Evolutionary conservation across 2,888 invertebrate genomes (phyloP).

Genomic region (Eremobia ochroleuca): DNA sequence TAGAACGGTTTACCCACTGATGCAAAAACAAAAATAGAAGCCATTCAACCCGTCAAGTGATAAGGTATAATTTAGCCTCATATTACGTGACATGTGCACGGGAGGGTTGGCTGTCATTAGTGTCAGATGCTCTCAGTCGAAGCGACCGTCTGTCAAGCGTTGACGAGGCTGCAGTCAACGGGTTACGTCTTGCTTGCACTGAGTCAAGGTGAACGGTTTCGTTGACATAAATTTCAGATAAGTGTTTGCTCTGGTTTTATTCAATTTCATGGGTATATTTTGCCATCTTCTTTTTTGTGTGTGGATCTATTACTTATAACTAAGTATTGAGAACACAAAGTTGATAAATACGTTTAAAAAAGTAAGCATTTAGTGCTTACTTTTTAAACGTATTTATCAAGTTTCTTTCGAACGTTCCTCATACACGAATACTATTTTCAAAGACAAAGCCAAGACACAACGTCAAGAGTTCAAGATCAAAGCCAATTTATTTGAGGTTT

Average conservation of each 20-base stretch:
- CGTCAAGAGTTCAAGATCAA: too few species aligned
- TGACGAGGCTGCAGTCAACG: conserved; percentile 61
- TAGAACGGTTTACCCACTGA: conserved; percentile 48
- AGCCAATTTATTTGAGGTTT: too few species aligned
- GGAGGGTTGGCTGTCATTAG: conserved; percentile 87
- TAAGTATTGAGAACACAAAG: background rate
- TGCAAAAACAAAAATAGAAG: conserved; percentile 67
- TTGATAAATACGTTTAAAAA: background rate
- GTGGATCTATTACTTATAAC: background rate
- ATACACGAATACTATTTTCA: too few species aligned
- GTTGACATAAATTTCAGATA: conserved; percentile 14
- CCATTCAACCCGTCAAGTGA: conserved; percentile 73
- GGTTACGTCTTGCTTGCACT: conserved; percentile 61
- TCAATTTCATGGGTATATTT: background rate
- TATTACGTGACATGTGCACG: conserved; percentile 82
- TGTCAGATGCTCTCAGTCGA: conserved; percentile 76
- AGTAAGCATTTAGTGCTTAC: too few species aligned
- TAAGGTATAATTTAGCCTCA: conserved; percentile 84
- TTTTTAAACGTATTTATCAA: too few species aligned
- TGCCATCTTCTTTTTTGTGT: background rate
- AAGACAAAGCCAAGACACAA: too few species aligned
- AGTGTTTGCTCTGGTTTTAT: background rate
- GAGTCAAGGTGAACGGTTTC: conserved; percentile 64
- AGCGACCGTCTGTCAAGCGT: conserved; percentile 76
- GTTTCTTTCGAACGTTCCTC: too few species aligned